A percentile compares a stretch with the other conserved stretches of the same genome.
These are phyloP conservation scores for Microtus montanus DNA, from an alignment of 2,113 vertebrate species.

Conservation along the genomic window DNA sequence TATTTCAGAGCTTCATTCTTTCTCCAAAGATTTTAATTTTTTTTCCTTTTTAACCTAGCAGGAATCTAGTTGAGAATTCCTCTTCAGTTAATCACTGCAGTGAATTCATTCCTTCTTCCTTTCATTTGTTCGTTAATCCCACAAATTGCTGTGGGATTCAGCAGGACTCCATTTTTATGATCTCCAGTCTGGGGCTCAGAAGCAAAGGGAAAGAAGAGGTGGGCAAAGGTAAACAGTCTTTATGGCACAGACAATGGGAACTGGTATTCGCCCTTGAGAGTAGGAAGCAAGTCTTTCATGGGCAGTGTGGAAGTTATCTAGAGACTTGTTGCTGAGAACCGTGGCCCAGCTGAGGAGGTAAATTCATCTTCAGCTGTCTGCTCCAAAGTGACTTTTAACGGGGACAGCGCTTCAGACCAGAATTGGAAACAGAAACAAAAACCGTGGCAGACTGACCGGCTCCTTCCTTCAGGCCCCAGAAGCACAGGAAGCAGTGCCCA, in stretches of 20 bases:
- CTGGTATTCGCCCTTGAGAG: neutral
- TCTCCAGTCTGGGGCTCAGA: neutral
- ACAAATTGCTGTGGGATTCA: neutral
- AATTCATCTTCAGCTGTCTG: neutral
- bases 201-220: neutral
- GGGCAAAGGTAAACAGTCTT: neutral
- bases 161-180: neutral
- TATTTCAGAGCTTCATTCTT: conserved; percentile 27
- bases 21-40: neutral
- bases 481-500: neutral
- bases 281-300: neutral
- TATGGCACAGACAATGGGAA: rapidly evolving
- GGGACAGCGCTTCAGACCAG: neutral
- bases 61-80: neutral
- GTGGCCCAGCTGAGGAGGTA: neutral
- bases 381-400: too few species aligned
- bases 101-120: neutral
- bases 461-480: neutral
- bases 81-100: neutral
- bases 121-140: neutral
- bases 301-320: neutral
- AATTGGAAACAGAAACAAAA: neutral
- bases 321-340: neutral
- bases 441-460: neutral
- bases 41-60: neutral